These are phyloP conservation scores for Passer domesticus DNA, from an alignment of 2,113 vertebrate species.

Conservation along the genomic window DNA sequence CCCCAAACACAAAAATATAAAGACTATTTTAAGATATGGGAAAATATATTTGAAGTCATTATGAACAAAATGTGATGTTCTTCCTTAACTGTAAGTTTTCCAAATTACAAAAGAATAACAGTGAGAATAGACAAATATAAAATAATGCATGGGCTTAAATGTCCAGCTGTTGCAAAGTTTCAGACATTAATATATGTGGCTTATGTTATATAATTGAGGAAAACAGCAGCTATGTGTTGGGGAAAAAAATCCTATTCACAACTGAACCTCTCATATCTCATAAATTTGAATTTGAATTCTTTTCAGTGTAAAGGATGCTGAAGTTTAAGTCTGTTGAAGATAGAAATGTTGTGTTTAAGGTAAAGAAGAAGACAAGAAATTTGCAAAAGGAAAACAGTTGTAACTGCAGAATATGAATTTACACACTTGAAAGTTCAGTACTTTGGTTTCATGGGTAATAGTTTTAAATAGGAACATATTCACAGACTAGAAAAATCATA, in stretches of 20 bases:
- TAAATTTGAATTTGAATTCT: neutral
- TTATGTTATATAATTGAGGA: neutral
- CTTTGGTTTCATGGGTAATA: neutral
- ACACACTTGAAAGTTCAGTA: neutral
- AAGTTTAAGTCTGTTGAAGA: neutral
- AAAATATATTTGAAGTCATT: neutral
- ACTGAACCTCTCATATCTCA: neutral
- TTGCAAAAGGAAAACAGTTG: neutral
- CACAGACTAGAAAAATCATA: neutral
- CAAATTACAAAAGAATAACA: neutral
- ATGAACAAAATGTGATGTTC: neutral
- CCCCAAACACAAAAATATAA: accelerated
- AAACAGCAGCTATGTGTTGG: neutral
- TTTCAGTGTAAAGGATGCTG: neutral
- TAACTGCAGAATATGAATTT: neutral
- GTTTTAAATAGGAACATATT: neutral
- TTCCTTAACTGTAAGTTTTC: neutral
- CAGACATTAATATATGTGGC: neutral
- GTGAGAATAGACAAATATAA: neutral
- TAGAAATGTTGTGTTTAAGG: neutral
- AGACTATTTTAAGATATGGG: neutral
- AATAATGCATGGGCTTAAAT: neutral
- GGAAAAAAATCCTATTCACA: neutral
- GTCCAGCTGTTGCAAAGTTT: neutral
- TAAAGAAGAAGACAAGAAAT: neutral